These are phyloP conservation scores for Agapostemon virescens DNA, from an alignment of 2,888 invertebrate species.

Conservation along the genomic window DNA sequence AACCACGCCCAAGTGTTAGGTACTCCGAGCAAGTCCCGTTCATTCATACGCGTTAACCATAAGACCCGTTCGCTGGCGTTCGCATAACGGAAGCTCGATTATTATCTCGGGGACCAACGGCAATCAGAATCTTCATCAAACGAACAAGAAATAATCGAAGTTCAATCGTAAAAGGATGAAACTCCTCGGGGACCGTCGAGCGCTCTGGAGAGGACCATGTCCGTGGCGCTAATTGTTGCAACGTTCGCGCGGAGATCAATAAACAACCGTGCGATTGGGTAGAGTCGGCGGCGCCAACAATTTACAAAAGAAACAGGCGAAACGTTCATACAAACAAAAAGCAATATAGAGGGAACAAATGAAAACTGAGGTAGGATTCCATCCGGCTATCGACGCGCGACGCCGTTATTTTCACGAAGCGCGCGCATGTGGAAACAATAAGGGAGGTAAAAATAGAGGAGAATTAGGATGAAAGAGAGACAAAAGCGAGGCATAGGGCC, in stretches of 20 bases:
- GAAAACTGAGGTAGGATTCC: not conserved
- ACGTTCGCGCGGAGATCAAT: not conserved
- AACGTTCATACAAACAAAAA: not conserved
- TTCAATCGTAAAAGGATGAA: not conserved
- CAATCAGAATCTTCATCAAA: not conserved
- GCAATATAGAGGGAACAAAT: not conserved
- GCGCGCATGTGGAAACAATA: constrained; percentile 43
- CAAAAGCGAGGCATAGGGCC: constrained; percentile 38
- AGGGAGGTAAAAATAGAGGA: constrained; percentile 49
- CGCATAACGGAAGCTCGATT: not conserved
- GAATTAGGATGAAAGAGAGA: constrained; percentile 36
- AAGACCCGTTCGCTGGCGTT: not conserved
- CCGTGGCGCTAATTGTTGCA: not conserved
- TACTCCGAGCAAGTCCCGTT: not conserved
- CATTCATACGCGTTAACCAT: not conserved
- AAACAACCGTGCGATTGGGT: not conserved
- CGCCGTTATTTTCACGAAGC: constrained; percentile 48
- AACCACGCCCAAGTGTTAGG: too few relatives aligned
- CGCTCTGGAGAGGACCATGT: not conserved
- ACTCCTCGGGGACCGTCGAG: not conserved
- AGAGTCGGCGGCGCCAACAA: not conserved
- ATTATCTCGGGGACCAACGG: not conserved
- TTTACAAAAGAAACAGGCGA: not conserved
- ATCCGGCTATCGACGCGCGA: constrained; percentile 33
- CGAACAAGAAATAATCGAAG: not conserved